A percentile compares a stretch with the other conserved stretches of the same genome.
These are phyloP conservation scores for Chironomus striatipennis DNA, from an alignment of 1,140 invertebrate species.

Conservation along the genomic window DNA sequence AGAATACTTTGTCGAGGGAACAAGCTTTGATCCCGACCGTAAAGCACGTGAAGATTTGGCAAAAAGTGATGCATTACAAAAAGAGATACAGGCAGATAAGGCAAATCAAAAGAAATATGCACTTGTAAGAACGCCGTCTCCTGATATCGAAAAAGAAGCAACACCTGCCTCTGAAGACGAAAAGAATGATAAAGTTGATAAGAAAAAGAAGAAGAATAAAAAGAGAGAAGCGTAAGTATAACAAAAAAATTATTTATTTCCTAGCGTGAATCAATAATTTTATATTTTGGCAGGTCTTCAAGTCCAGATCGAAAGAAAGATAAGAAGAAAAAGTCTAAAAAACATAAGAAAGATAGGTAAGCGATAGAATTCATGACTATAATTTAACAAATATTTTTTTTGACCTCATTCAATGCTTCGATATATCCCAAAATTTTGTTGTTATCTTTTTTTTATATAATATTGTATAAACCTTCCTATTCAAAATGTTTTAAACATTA, in stretches of 20 bases:
- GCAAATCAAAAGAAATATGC: conserved; percentile 50
- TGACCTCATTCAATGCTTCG: background rate
- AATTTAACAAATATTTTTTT: background rate
- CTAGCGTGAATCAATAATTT: background rate
- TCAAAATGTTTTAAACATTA: background rate
- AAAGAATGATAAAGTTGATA: conserved; percentile 30
- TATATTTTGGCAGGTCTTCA: conserved; percentile 42
- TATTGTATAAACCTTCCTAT: background rate
- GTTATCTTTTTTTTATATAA: background rate
- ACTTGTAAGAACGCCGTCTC: conserved; percentile 52
- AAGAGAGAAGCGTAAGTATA: conserved; percentile 33
- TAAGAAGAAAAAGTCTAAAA: conserved; percentile 60
- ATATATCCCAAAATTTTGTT: background rate
- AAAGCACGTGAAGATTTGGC: conserved; percentile 68
- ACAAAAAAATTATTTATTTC: background rate
- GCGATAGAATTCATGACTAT: conserved; percentile 28
- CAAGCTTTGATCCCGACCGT: conserved; percentile 80
- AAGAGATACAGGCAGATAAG: conserved; percentile 45
- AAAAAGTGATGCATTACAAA: conserved; percentile 45
- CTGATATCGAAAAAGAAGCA: conserved; percentile 34
- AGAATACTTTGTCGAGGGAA: conserved; percentile 87
- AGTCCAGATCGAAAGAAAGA: conserved; percentile 53
- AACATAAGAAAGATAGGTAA: conserved; percentile 60
- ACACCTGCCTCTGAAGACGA: conserved; percentile 34
- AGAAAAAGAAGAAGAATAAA: conserved; percentile 26